Percentiles rank a stretch among this genome's conserved stretches.
Conservation (phyloP, 2,113 vertebrate genomes). For the Rhagologus leucostigma region DNA sequence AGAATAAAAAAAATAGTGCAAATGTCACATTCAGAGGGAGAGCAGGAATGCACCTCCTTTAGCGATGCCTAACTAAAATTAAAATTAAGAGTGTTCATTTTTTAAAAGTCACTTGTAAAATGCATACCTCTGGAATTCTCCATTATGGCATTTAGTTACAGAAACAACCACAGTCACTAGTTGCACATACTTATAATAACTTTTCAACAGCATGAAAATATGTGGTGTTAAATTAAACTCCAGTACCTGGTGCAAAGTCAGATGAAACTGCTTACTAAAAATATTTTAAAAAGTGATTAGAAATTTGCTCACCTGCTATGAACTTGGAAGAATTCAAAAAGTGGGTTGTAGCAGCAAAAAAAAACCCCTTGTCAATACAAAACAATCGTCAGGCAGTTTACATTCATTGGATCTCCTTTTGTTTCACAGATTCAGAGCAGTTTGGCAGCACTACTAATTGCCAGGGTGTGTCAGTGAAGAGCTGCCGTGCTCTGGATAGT, state of each 20-base stretch:
- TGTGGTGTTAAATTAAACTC: background rate
- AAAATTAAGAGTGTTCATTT: background rate
- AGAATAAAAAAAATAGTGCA: background rate
- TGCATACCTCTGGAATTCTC: background rate
- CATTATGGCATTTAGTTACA: background rate
- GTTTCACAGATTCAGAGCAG: background rate
- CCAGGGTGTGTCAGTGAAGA: background rate
- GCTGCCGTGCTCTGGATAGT: background rate
- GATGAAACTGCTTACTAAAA: background rate
- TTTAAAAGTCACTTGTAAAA: background rate
- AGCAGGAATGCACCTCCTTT: background rate
- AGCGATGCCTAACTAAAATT: background rate
- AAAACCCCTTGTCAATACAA: accelerated
- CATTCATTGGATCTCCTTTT: background rate
- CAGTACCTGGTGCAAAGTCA: background rate
- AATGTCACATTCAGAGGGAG: background rate
- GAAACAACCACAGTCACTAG: background rate
- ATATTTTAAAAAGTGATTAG: background rate
- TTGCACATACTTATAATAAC: background rate
- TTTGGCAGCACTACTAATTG: background rate
- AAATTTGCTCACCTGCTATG: background rate
- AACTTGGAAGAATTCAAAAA: background rate
- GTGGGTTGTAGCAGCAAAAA: background rate
- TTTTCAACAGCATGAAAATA: background rate
- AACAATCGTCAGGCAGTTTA: background rate